Evolutionary conservation across 92 coral and sea anemone genomes (phyloP).

Genomic region (Porites divaricata): DNA sequence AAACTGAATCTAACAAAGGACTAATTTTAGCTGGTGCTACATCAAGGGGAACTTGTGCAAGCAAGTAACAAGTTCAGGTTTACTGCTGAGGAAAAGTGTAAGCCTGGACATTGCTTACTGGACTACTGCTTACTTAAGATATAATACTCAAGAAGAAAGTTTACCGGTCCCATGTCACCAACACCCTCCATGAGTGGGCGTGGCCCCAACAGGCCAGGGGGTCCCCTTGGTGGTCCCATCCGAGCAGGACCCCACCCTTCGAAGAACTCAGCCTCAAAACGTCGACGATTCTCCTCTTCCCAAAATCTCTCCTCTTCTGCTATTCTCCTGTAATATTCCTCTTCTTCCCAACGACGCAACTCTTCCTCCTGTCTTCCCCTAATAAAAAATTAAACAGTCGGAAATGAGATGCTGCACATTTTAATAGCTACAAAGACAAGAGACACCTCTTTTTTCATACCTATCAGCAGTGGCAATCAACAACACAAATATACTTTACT

Average conservation of each 20-base stretch:
- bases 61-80: background rate
- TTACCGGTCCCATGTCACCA: constrained; percentile 75
- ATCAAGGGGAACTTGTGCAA: background rate
- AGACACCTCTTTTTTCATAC: no score
- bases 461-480: background rate
- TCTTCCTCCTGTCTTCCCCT: constrained; percentile 84
- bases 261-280: constrained; percentile 80
- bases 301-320: constrained; percentile 91
- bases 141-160: background rate
- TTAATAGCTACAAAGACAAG: no score
- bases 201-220: constrained; percentile 65
- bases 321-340: constrained; percentile 86
- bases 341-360: constrained; percentile 87
- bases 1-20: background rate
- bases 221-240: constrained; percentile 82
- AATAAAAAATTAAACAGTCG: background rate
- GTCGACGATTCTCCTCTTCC: constrained; percentile 93
- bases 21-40: background rate
- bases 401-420: background rate
- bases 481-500: constrained; percentile 47
- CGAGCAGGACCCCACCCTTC: constrained; percentile 76
- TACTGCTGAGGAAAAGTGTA: no score
- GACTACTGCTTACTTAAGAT: no score
- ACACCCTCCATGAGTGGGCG: constrained; percentile 78
- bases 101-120: no score